Conservation (phyloP, 2,888 invertebrate species). For the Ecliptopera silaceata region DNA sequence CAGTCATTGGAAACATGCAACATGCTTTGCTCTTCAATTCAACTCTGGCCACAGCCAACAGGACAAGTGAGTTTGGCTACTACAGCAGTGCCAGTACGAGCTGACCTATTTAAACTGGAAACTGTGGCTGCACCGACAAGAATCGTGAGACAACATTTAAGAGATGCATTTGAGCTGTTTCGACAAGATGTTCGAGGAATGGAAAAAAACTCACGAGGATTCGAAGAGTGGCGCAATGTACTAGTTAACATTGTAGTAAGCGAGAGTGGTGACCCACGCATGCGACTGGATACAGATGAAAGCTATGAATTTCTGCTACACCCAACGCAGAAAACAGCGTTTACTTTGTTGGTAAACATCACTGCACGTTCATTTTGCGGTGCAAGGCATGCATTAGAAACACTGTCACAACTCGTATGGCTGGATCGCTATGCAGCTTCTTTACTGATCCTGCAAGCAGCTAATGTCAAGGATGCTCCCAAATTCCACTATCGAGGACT, state of each 20-base stretch:
- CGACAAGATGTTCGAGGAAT: conserved; percentile 69
- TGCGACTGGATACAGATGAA: conserved; percentile 87
- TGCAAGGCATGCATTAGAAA: conserved; percentile 89
- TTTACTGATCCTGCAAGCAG: conserved; percentile 85
- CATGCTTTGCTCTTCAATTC: conserved; percentile 89
- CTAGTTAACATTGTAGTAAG: conserved; percentile 74
- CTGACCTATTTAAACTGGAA: conserved; percentile 77
- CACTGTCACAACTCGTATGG: conserved; percentile 90
- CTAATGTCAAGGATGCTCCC: conserved; percentile 88
- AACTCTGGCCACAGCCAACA: conserved; percentile 92
- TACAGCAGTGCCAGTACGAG: conserved; percentile 83
- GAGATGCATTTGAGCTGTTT: conserved; percentile 74
- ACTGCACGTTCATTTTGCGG: conserved; percentile 87
- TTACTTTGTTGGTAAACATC: conserved; percentile 81
- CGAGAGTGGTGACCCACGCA: conserved; percentile 71
- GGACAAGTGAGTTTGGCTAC: conserved; percentile 86
- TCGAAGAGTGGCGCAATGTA: conserved; percentile 68
- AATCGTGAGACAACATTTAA: conserved; percentile 58
- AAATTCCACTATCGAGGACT: conserved; percentile 90
- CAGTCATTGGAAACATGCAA: conserved; percentile 87
- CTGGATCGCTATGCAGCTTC: conserved; percentile 84
- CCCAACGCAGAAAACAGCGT: conserved; percentile 65
- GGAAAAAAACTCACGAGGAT: conserved; percentile 57
- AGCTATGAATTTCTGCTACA: conserved; percentile 85
- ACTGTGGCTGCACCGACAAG: conserved; percentile 55